These are phyloP conservation scores for Aelia acuminata DNA, from an alignment of 2,888 invertebrate genomes.

Conservation along the genomic window DNA sequence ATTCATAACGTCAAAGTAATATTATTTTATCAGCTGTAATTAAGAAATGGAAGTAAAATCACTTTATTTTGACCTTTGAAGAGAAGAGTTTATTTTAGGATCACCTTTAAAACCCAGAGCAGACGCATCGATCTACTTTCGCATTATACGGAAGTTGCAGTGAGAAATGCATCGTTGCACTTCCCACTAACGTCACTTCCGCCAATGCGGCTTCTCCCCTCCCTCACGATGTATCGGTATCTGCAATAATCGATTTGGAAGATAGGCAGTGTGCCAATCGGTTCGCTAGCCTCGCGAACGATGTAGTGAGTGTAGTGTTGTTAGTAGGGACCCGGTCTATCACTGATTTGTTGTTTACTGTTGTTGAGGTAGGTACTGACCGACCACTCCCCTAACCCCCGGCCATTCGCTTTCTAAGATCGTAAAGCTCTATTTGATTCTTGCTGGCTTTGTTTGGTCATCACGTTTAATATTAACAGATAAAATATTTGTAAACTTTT, in stretches of 20 bases:
- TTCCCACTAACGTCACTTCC: constrained; percentile 44
- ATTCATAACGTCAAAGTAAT: too few relatives aligned
- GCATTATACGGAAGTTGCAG: constrained; percentile 14
- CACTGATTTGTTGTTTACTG: background rate
- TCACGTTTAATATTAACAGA: too few relatives aligned
- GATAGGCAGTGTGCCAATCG: background rate
- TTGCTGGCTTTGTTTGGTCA: too few relatives aligned
- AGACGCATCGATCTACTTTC: background rate
- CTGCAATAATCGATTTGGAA: constrained; percentile 19
- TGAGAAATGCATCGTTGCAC: constrained; percentile 39
- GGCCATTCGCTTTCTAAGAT: background rate
- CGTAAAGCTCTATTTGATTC: background rate
- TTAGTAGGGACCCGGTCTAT: background rate
- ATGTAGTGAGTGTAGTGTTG: background rate
- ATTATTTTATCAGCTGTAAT: too few relatives aligned
- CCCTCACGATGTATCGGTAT: constrained; percentile 16
- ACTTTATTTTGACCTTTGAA: too few relatives aligned
- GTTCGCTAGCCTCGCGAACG: background rate
- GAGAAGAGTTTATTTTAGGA: background rate
- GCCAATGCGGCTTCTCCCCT: constrained; percentile 40
- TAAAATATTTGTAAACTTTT: too few relatives aligned
- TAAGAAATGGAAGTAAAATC: too few relatives aligned
- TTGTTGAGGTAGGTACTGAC: constrained; percentile 15
- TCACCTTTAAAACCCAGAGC: background rate
- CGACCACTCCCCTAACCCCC: background rate